These are phyloP conservation scores for Mormyrus hasselquistii DNA, from an alignment of 2,797 vertebrate genomes.

Conservation along the genomic window DNA sequence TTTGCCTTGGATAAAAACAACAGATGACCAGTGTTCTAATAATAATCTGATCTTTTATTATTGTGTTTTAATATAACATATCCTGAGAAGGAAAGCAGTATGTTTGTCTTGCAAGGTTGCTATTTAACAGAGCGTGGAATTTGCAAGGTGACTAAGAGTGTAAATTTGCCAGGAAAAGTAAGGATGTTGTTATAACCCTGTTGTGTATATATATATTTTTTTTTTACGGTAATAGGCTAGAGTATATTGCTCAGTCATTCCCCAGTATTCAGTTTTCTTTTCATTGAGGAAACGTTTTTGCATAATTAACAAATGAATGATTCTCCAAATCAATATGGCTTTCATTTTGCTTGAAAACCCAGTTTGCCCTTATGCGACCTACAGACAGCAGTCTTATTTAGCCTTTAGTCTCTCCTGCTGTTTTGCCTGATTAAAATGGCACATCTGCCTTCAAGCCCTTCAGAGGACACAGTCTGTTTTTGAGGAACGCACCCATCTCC, in stretches of 20 bases:
- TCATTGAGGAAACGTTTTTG: not conserved
- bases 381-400: not conserved
- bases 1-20: not conserved
- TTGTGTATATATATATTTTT: not conserved
- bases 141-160: not conserved
- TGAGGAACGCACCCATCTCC: not conserved
- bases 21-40: not conserved
- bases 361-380: not conserved
- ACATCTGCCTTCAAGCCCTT: not conserved
- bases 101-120: not conserved
- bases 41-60: not conserved
- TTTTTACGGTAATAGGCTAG: not conserved
- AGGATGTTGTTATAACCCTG: not conserved
- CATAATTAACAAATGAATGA: slow-evolving; percentile 3
- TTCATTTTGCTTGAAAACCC: not conserved
- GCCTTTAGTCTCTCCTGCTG: not conserved
- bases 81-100: not conserved
- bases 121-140: not conserved
- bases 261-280: not conserved
- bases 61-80: not conserved
- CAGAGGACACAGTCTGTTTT: not conserved
- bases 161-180: not conserved
- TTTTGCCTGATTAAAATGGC: not conserved
- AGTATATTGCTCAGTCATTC: not conserved
- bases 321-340: not conserved